These are phyloP conservation scores for Lamellibrachia columna DNA, from an alignment of 2,888 invertebrate genomes.

Conservation along the genomic window DNA sequence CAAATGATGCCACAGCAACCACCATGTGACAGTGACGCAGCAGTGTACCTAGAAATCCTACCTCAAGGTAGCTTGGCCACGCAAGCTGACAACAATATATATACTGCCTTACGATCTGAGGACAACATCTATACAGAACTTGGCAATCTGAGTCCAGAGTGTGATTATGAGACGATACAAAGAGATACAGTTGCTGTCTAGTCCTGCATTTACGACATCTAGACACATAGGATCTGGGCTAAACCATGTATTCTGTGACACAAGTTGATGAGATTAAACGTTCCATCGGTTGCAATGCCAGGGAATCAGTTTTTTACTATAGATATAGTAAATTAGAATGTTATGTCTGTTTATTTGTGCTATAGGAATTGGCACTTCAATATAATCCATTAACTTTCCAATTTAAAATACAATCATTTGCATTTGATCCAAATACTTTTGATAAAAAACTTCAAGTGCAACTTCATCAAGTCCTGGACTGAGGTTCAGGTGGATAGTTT, in stretches of 20 bases:
- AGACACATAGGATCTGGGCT: no score
- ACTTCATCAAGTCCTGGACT: no score
- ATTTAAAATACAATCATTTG: no score
- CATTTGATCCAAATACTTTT: no score
- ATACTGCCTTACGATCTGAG: neutral
- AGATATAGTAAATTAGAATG: no score
- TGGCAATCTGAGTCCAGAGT: neutral
- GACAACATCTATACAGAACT: conserved; percentile 4
- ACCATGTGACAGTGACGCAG: neutral
- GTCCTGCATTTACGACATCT: neutral
- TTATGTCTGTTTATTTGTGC: no score
- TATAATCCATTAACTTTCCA: no score
- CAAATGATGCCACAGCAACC: neutral
- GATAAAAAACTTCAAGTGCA: no score
- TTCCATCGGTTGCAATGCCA: neutral
- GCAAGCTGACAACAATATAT: neutral
- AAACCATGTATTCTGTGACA: neutral
- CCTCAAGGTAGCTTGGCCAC: neutral
- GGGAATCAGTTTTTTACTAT: neutral
- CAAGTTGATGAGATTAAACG: neutral
- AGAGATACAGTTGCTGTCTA: neutral
- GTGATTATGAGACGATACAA: neutral
- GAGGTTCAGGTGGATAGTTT: no score
- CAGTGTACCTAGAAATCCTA: neutral
- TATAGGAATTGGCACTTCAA: no score